phyloP scores from a whole-genome alignment of 2,113 vertebrate species.

The Melierax canorus region DNA sequence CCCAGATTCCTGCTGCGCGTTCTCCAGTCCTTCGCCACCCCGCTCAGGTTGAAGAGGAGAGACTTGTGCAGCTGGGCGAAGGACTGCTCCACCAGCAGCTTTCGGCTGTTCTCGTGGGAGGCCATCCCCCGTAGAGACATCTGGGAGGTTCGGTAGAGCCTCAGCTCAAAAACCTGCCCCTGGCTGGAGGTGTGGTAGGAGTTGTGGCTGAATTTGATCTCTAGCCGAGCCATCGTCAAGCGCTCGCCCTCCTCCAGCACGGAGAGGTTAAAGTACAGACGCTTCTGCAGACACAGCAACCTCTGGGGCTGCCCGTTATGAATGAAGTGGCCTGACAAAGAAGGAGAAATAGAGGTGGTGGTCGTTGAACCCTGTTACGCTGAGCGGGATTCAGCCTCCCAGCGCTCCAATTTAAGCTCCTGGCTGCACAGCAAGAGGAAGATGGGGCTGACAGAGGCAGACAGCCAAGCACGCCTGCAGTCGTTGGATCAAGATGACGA shows the following conservation, averaged over 20 bases:
- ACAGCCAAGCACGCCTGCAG: accelerated
- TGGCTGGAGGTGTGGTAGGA: not conserved
- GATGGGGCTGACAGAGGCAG: not conserved
- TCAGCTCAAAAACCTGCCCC: conserved; percentile 64
- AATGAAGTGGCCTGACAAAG: conserved; percentile 44
- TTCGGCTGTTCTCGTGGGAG: not conserved
- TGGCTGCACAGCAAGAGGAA: not conserved
- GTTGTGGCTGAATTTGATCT: conserved; percentile 76
- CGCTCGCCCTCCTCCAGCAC: conserved; percentile 81
- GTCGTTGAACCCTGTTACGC: accelerated
- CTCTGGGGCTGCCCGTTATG: conserved; percentile 19
- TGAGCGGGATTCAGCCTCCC: not conserved
- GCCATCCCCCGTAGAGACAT: conserved; percentile 48
- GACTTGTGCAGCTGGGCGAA: conserved; percentile 63
- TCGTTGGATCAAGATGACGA: accelerated
- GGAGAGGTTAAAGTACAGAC: conserved; percentile 85
- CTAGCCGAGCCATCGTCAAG: conserved; percentile 82
- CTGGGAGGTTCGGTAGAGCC: conserved; percentile 67
- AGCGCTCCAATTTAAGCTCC: accelerated
- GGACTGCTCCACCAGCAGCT: conserved; percentile 74
- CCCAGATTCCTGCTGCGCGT: conserved; percentile 60
- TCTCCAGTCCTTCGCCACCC: conserved; percentile 64
- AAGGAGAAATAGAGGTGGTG: not conserved
- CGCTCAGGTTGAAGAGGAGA: conserved; percentile 79
- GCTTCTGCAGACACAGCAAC: conserved; percentile 76